phyloP scores from a whole-genome alignment of 1,140 invertebrate genomes.

The Nebria ingens region DNA sequence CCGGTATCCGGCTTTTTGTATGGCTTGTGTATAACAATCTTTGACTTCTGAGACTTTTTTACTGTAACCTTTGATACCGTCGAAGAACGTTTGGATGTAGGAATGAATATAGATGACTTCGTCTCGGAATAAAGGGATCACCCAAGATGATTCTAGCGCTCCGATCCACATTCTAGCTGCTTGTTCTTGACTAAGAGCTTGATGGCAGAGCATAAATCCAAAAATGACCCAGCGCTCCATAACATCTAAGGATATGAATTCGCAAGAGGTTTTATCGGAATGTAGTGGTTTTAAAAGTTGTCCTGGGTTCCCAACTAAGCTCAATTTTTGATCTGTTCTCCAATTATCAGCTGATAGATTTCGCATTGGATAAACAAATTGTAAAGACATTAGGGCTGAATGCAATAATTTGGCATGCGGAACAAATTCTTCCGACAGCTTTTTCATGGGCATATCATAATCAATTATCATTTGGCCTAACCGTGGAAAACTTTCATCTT shows the following conservation, averaged over 20 bases:
- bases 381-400: slow-evolving; percentile 78
- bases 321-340: slow-evolving; percentile 87
- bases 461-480: slow-evolving; percentile 96
- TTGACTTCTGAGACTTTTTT: slow-evolving; percentile 91
- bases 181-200: slow-evolving; percentile 60
- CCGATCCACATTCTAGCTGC: slow-evolving; percentile 83
- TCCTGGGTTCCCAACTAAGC: slow-evolving; percentile 82
- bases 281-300: slow-evolving; percentile 88
- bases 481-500: slow-evolving; percentile 86
- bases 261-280: slow-evolving; percentile 94
- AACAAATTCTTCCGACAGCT: slow-evolving; percentile 93
- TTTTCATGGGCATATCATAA: slow-evolving; percentile 92
- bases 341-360: slow-evolving; percentile 92
- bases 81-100: slow-evolving; percentile 89
- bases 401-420: slow-evolving; percentile 83
- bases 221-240: slow-evolving; percentile 97
- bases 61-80: slow-evolving; percentile 88
- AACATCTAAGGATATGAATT: slow-evolving; percentile 88
- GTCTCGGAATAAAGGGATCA: slow-evolving; percentile 89
- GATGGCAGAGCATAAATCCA: slow-evolving; percentile 84
- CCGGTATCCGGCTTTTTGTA: slow-evolving; percentile 79
- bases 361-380: slow-evolving; percentile 74
- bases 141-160: slow-evolving; percentile 88
- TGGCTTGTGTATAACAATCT: slow-evolving; percentile 81
- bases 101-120: slow-evolving; percentile 94